Base-by-base conservation (phyloP, 2,113 vertebrate species). In the Eubucco bourcierii region DNA sequence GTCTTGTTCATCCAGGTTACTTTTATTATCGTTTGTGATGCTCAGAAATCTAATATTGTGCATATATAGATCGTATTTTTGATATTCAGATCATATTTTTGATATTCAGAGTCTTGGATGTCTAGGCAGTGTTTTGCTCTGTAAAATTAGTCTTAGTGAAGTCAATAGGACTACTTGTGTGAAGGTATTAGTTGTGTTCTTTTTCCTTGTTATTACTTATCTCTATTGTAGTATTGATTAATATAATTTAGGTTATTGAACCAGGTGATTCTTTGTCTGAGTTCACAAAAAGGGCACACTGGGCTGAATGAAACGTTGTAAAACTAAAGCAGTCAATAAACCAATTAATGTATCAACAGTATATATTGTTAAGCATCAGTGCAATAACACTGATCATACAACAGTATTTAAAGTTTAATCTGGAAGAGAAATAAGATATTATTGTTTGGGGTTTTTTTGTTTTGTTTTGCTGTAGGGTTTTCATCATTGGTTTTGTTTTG, bases 311-410 rank as follows among this genome's bases (percentile, higher is more conserved):
- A 94, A 83, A 96, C 91, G 83, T 96, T 83, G 44, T 94, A 97
- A 95, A 96, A 94, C 90, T 78, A 70, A 95, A 95, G 65, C 77
- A 93, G 89, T 97, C 97, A 97, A 95, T 97, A 97, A 97, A 96
- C 64, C 81, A 96, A 95, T 96, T 96, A 95, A 95, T 94, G 88
- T 95, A 93, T 96, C 80, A 91, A 83, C 67, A 87, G 81, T 85
- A 47, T 95, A 88, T 88, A 83, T 60, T 93, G 70, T 80, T 93
- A 92, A 70, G 71, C 68, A 82, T 71, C 25, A 58, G 66, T 82
- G 25, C 71, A 90, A 64, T 92, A 90, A 92, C 90, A 53, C 72
- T 94, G 94, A 83, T 95, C 77, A 75, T 78, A 83, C 28, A 89
- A n/a, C 15, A 87, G 59, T 92, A 86, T 95, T 75, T 73, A 66